Evolutionary conservation across 37 sponge, comb jelly and placozoan genomes (phyloP), one percentile per base, ranked within the genome.

Genomic region (Haliclona indistincta): DNA sequence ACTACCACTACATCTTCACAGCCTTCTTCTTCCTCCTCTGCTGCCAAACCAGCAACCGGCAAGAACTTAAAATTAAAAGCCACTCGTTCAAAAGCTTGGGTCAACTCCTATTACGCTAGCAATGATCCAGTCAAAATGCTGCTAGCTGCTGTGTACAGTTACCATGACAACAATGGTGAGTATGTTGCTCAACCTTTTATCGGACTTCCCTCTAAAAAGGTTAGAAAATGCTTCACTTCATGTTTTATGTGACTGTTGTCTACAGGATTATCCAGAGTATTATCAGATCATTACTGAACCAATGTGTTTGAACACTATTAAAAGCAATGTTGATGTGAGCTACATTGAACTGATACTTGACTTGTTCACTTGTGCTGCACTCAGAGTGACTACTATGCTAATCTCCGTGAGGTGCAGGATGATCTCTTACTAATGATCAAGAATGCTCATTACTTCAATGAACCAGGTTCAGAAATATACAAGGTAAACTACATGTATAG

Each of bases 231-330:
- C 51, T 47, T 15, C 51, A 17, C 51, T 47, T 15, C 51, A 17
- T 15, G 13, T 47, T 15, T 47, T 15, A 47, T 47, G 13, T 47
- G n/a, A n/a, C n/a, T 47, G 13, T 47, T 10, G 15, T 47, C 44
- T 20, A 0, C 8, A 78, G 73, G 40, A 78, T 26, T 89, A 85
- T 45, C 91, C 91, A 5, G 86, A 91, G 54, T 94, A 94, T 60
- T 94, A 94, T 43, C 56, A 51, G 36, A 80, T 91, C 68, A 84
- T 94, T 40, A 43, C 64, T 23, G 82, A 87, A 30, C 95, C 95
- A 17, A 90, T 90, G 0, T 85, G 76, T 74, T 71, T 94, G 20
- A 32, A 15, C 38, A 91, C 56, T 28, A 78, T 87, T 32, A 62
- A 51, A 75, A 72, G 30, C 32, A 87, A 90, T 56, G 35, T 76